Conservation (phyloP, 2,797 vertebrate genomes). For the Manis crassicaudata region DNA sequence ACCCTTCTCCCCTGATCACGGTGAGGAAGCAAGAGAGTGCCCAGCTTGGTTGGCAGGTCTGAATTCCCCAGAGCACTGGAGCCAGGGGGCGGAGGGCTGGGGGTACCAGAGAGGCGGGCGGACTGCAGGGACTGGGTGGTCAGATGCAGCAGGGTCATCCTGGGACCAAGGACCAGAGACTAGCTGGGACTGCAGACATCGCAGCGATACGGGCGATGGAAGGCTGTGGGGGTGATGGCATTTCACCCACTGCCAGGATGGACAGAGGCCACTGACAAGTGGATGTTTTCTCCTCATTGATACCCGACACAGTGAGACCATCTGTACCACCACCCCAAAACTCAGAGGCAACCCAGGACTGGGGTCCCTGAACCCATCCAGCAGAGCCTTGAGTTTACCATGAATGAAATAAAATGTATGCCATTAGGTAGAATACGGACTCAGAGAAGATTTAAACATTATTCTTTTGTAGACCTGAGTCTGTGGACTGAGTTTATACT, state of each 20-base stretch:
- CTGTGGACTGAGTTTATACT: background rate
- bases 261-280: background rate
- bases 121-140: background rate
- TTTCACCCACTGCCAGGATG: background rate
- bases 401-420: background rate
- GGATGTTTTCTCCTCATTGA: background rate
- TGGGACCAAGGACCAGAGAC: background rate
- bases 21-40: background rate
- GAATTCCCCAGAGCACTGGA: background rate
- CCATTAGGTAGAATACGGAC: background rate
- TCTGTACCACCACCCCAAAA: background rate
- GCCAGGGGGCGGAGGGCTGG: background rate
- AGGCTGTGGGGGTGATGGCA: background rate
- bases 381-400: background rate
- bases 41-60: background rate
- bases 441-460: background rate
- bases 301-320: background rate
- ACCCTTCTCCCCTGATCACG: fast-evolving
- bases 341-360: background rate
- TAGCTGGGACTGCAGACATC: background rate
- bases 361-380: background rate
- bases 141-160: background rate
- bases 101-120: too few relatives aligned
- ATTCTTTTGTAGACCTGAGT: background rate
- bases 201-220: background rate